Percentiles rank a stretch among this genome's conserved stretches.
These are phyloP conservation scores for Cheilosia vernalis DNA, from an alignment of 2,888 invertebrate genomes.

Conservation along the genomic window DNA sequence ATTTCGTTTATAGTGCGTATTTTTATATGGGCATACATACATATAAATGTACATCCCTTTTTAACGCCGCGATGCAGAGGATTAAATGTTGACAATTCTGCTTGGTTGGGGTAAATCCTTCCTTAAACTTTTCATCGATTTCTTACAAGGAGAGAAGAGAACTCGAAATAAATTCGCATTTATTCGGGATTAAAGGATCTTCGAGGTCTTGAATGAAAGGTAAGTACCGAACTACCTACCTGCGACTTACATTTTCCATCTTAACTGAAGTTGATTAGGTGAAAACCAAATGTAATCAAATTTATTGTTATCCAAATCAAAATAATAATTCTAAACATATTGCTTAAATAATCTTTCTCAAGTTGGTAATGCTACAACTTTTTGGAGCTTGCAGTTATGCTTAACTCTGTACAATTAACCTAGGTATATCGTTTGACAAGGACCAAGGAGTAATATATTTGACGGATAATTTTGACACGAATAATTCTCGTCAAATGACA, in stretches of 20 bases:
- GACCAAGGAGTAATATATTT: too few species aligned
- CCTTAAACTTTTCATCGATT: constrained; percentile 57
- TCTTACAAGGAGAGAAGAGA: constrained; percentile 1
- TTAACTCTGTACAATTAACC: too few species aligned
- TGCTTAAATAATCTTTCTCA: too few species aligned
- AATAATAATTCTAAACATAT: too few species aligned
- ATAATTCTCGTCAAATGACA: too few species aligned
- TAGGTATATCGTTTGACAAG: too few species aligned
- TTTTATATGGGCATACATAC: constrained; percentile 10
- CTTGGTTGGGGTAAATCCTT: constrained; percentile 18
- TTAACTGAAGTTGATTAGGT: constrained; percentile 16
- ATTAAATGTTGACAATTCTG: constrained; percentile 58
- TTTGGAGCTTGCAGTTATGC: too few species aligned
- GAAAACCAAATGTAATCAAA: not conserved
- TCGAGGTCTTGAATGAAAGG: constrained; percentile 54
- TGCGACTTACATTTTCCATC: not conserved
- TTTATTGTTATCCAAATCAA: not conserved
- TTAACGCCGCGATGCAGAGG: constrained; percentile 26
- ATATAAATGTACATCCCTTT: not conserved
- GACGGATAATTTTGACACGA: too few species aligned
- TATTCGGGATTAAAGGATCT: constrained; percentile 47
- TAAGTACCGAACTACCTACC: constrained; percentile 9
- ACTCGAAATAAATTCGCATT: constrained; percentile 36
- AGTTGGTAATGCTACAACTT: too few species aligned
- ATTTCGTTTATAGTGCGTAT: constrained; percentile 9